These are phyloP conservation scores for Carabus problematicus DNA, from an alignment of 2,888 invertebrate species.

Conservation along the genomic window DNA sequence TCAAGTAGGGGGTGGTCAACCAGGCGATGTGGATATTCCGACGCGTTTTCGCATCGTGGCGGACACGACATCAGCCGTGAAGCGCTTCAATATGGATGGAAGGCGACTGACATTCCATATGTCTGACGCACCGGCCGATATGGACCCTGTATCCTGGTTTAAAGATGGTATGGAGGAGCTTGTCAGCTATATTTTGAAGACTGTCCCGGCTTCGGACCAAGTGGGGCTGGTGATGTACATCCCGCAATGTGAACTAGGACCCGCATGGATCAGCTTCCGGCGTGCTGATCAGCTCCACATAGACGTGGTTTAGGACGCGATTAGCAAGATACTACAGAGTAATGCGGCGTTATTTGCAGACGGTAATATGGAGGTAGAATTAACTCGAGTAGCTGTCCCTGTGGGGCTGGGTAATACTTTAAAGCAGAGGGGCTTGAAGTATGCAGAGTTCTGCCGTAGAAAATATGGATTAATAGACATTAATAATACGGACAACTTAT, in stretches of 20 bases:
- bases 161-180: conserved; percentile 1
- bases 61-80: not conserved
- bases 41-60: too few relatives aligned
- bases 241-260: not conserved
- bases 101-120: conserved; percentile 1
- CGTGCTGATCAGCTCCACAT: conserved; percentile 24
- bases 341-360: too few relatives aligned
- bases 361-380: too few relatives aligned
- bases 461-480: conserved; percentile 36
- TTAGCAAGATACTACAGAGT: too few relatives aligned
- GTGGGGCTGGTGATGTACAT: conserved; percentile 8
- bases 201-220: not conserved
- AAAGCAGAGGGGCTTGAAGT: conserved; percentile 17
- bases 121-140: not conserved
- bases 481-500: conserved; percentile 45
- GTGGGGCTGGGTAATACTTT: conserved; percentile 22
- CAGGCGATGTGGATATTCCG: too few relatives aligned
- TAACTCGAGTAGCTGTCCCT: too few relatives aligned
- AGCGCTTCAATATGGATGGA: conserved; percentile 17
- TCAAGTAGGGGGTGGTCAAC: too few relatives aligned
- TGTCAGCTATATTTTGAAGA: not conserved
- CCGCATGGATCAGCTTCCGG: conserved; percentile 17
- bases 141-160: conserved; percentile 6
- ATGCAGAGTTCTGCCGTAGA: conserved; percentile 39
- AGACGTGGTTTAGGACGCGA: too few relatives aligned